These are phyloP conservation scores for Mythimna ferrago DNA, from an alignment of 2,888 invertebrate genomes.

Conservation along the genomic window DNA sequence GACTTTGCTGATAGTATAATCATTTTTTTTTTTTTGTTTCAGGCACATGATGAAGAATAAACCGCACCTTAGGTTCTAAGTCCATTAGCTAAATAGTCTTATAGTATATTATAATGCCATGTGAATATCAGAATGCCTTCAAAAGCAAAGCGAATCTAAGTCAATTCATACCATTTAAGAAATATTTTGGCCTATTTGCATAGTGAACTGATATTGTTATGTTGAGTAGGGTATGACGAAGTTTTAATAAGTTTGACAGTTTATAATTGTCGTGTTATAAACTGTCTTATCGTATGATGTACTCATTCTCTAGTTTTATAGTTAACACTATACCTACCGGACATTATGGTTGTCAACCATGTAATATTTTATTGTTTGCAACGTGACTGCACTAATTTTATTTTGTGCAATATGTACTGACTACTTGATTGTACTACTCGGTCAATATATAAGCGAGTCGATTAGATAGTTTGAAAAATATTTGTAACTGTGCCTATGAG, in stretches of 20 bases:
- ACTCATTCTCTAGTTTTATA: conserved; percentile 40
- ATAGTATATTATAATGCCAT: conserved; percentile 78
- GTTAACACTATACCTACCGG: conserved; percentile 20
- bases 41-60: conserved; percentile 97
- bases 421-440: not conserved
- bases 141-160: conserved; percentile 81
- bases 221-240: conserved; percentile 25
- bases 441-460: conserved; percentile 1
- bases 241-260: conserved; percentile 31
- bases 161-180: conserved; percentile 83
- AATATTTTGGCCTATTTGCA: conserved; percentile 76
- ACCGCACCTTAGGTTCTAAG: conserved; percentile 95
- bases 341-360: conserved; percentile 34
- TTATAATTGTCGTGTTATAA: not conserved
- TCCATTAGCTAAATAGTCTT: conserved; percentile 79
- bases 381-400: conserved; percentile 34
- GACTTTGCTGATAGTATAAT: conserved; percentile 11
- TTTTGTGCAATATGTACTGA: conserved; percentile 40
- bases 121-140: conserved; percentile 82
- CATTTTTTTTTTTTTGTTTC: conserved; percentile 82
- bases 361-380: conserved; percentile 29
- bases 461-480: conserved; percentile 27
- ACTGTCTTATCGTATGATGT: not conserved
- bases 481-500: conserved; percentile 7
- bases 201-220: conserved; percentile 32